Conservation (phyloP, 2,797 vertebrate species). For the Lacerta bilineata region DNA sequence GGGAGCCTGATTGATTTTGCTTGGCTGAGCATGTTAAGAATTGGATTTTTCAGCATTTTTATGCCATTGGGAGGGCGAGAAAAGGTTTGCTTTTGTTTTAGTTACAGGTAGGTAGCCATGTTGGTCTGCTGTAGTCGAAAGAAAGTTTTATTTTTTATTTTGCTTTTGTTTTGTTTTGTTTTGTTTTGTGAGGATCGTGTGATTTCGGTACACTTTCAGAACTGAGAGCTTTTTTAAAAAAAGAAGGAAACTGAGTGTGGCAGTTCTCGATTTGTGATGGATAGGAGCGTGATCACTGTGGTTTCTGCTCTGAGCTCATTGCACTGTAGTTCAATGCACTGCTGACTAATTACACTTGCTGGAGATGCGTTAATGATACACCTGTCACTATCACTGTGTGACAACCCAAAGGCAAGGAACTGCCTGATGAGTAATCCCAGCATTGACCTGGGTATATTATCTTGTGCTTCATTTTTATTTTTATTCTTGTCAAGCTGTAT, state of each 20-base stretch:
- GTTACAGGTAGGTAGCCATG: too few species aligned
- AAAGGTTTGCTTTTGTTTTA: conserved; percentile 3
- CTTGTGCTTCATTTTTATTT: background rate
- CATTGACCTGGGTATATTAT: background rate
- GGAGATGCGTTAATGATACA: conserved; percentile 30
- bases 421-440: conserved; percentile 27
- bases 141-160: too few species aligned
- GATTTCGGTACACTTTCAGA: conserved; percentile 4
- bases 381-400: conserved; percentile 34
- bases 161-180: background rate
- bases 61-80: background rate
- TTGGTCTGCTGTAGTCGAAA: too few species aligned
- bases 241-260: conserved; percentile 5
- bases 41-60: background rate
- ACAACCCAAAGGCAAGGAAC: conserved; percentile 18
- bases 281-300: background rate
- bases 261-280: conserved; percentile 5
- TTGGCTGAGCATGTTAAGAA: background rate
- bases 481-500: background rate
- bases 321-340: background rate
- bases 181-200: conserved; percentile 6
- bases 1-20: background rate
- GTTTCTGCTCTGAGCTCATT: conserved; percentile 1
- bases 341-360: conserved; percentile 29
- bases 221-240: background rate